phyloP scores from a whole-genome alignment of 2,113 vertebrate genomes.

The Oceanites oceanicus region DNA sequence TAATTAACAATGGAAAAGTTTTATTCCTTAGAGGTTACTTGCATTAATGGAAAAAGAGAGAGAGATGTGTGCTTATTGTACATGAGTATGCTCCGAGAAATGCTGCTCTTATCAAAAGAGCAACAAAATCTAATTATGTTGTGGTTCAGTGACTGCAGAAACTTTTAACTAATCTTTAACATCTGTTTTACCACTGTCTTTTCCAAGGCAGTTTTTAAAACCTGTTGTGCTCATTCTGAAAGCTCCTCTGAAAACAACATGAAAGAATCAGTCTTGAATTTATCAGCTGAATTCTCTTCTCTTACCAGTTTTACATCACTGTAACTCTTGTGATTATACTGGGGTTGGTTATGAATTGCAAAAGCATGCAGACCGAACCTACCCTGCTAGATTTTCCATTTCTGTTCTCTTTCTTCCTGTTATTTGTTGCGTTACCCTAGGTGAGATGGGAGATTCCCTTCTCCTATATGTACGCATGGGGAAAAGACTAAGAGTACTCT shows the following conservation, averaged over 20 bases:
- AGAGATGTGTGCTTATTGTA: neutral
- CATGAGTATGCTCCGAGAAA: neutral
- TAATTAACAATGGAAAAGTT: neutral
- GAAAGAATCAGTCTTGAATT: neutral
- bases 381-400: neutral
- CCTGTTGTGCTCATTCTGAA: neutral
- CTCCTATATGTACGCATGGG: neutral
- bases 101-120: neutral
- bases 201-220: neutral
- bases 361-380: neutral
- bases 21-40: neutral
- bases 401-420: neutral
- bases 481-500: neutral
- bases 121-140: neutral
- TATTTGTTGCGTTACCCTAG: neutral
- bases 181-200: conserved; percentile 7
- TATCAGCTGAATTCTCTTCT: neutral
- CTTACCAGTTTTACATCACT: neutral
- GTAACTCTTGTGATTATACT: neutral
- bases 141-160: neutral
- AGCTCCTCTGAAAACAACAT: neutral
- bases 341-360: neutral
- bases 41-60: neutral
- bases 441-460: neutral
- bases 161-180: neutral